Evolutionary conservation across 1,140 invertebrate species (phyloP).

Genomic region (Portunus trituberculatus): DNA sequence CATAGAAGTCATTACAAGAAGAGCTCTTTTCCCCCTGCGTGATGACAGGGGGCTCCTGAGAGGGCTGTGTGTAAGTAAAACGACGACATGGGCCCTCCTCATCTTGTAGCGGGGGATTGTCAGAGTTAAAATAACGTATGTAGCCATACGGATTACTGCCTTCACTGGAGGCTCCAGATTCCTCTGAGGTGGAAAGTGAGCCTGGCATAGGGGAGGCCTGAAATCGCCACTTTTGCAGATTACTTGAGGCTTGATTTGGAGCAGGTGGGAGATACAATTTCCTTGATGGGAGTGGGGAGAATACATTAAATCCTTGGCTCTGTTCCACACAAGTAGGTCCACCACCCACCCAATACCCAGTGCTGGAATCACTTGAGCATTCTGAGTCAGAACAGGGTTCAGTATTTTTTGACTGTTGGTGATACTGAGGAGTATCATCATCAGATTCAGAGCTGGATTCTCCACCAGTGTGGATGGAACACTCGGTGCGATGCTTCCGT

Average conservation of each 20-base stretch:
- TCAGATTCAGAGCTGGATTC: constrained; percentile 48
- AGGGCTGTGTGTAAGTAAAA: constrained; percentile 54
- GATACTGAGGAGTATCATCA: not conserved
- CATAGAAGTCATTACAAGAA: constrained; percentile 39
- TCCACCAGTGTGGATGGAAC: constrained; percentile 46
- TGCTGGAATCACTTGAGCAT: constrained; percentile 46
- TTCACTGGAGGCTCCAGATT: constrained; percentile 65
- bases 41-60: not conserved
- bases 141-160: constrained; percentile 71
- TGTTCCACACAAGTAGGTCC: not conserved
- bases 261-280: constrained; percentile 27
- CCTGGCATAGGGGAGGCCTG: not conserved
- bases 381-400: constrained; percentile 39
- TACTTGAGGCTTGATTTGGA: constrained; percentile 12
- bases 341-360: constrained; percentile 55
- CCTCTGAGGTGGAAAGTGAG: constrained; percentile 59
- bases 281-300: constrained; percentile 48
- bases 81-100: constrained; percentile 17
- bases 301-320: not conserved
- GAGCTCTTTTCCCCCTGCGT: constrained; percentile 39
- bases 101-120: not conserved
- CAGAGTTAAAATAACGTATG: constrained; percentile 63
- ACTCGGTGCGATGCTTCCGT: constrained; percentile 62
- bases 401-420: not conserved
- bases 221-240: constrained; percentile 64